Base-by-base conservation (phyloP, 2,113 vertebrate species). In the Rutilus rutilus region DNA sequence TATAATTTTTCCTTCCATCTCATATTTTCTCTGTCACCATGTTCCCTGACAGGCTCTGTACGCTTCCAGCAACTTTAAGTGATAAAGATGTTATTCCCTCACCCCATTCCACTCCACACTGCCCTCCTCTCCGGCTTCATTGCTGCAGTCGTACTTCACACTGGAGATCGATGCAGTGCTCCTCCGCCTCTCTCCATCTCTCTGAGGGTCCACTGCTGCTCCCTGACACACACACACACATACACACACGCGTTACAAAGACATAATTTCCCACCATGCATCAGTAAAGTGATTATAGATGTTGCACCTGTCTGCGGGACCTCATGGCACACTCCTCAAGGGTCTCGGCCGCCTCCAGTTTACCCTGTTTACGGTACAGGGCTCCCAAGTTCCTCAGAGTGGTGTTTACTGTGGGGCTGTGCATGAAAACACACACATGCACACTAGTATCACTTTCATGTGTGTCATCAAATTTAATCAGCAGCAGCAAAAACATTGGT, bases 51-150 rank as follows among this genome's bases (percentile, higher is more conserved):
- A 33, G 17, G 33, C 33, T 23, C 9, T 11, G 2, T 71, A 67
- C 8, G 2, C 19, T 19, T 69, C 23, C 10, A 39, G 33, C 33
- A 42, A 36, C 19, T 71, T 23, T 11, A 71, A 21, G 15, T 11
- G 17, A 12, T 21, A 36, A 17, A 42, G 0, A 42, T 23, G n/a
- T 73, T 12, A 73, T 0, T 17, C 91, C 95, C 96, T 97, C 92
- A 97, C 96, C 95, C 96, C 95, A 5, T 94, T 95, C 96, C 96
- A 96, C 89, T 96, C 95, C 90, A 97, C 95, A 90, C 94, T 96
- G 85, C 93, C 96, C 87, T 97, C 96, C 89, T 97, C 96, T 84
- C 95, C 95, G 88, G 95, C 91, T 59, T 95, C 94, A 74, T 91
- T 91, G 90, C 92, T 86, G 89, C 82, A 94, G 90, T 96, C 96